phyloP scores from a whole-genome alignment of 2,888 invertebrate species.

The Campaea margaritaria region DNA sequence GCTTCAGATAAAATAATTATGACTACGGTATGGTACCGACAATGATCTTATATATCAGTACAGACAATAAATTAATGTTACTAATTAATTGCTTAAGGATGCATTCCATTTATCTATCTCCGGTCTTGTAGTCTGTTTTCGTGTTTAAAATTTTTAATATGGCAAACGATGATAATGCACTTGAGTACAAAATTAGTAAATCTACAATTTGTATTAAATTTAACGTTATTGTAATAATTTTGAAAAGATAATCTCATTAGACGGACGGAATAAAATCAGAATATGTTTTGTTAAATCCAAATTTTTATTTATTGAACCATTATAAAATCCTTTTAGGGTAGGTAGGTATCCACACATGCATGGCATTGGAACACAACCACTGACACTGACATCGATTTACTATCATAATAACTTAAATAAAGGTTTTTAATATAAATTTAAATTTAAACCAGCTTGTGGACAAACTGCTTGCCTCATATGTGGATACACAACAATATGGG shows the following conservation, averaged over 20 bases:
- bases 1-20: too few species aligned
- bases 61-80: too few species aligned
- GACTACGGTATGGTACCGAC: too few species aligned
- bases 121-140: conserved; percentile 35
- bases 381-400: too few species aligned
- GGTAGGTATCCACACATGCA: too few species aligned
- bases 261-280: conserved; percentile 72
- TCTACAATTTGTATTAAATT: conserved; percentile 51
- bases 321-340: too few species aligned
- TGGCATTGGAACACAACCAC: too few species aligned
- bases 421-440: background rate
- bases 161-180: conserved; percentile 63
- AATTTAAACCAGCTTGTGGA: conserved; percentile 6
- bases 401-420: too few species aligned
- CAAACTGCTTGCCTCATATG: background rate
- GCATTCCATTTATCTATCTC: conserved; percentile 21
- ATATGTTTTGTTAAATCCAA: conserved; percentile 71
- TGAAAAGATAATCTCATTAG: conserved; percentile 64
- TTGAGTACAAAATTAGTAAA: conserved; percentile 77
- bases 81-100: conserved; percentile 1
- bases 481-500: too few species aligned
- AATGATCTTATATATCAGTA: too few species aligned
- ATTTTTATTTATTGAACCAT: conserved; percentile 54
- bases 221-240: conserved; percentile 53
- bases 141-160: conserved; percentile 48